Evolutionary conservation across 1,140 invertebrate species (phyloP).

Genomic region (Papilio helenus): DNA sequence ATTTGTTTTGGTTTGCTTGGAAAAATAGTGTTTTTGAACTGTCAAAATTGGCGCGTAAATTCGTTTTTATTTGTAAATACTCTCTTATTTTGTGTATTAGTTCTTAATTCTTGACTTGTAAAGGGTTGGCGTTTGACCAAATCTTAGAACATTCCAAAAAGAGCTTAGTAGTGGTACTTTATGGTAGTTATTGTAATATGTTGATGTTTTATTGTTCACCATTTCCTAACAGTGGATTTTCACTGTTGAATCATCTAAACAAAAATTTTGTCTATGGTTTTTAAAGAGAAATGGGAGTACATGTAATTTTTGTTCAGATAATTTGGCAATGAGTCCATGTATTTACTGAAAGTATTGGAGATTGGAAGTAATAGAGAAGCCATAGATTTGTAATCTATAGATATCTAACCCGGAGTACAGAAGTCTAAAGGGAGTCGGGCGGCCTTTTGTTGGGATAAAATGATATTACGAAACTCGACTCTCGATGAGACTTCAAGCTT

Average conservation of each 20-base stretch:
- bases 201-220: slow-evolving; percentile 19
- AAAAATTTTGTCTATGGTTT: neutral
- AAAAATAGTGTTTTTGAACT: neutral
- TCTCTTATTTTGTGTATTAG: neutral
- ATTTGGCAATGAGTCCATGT: neutral
- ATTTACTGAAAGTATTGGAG: neutral
- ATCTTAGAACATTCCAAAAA: slow-evolving; percentile 47
- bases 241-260: too few species aligned
- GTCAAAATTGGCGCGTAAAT: slow-evolving; percentile 10
- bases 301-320: neutral
- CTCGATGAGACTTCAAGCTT: too few species aligned
- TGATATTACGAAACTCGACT: too few species aligned
- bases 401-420: too few species aligned
- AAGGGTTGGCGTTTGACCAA: slow-evolving; percentile 33
- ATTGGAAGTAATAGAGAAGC: neutral
- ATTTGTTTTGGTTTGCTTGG: too few species aligned
- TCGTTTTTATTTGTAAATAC: neutral
- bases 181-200: slow-evolving; percentile 35
- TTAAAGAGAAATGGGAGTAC: neutral
- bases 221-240: neutral
- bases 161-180: slow-evolving; percentile 49
- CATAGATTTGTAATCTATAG: too few species aligned
- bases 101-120: slow-evolving; percentile 1
- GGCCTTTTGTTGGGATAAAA: too few species aligned
- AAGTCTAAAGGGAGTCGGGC: too few species aligned